Evolutionary conservation across 2,113 vertebrate genomes (phyloP), one percentile per base, ranked within the genome.

Genomic region (Diglossa brunneiventris): DNA sequence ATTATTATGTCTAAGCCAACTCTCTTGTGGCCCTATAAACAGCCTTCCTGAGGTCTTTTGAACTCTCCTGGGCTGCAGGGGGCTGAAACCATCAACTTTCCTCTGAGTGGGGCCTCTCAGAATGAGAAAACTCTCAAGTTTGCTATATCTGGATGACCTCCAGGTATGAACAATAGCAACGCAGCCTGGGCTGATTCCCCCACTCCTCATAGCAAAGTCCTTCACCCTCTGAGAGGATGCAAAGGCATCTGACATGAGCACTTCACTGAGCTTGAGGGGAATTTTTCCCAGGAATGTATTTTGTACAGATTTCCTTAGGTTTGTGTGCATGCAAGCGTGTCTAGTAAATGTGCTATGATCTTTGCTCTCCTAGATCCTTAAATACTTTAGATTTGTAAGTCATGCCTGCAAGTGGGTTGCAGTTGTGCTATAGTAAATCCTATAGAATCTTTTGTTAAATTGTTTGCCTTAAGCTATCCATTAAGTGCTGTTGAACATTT

Each of bases 121-220:
- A 41, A 76, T 0, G 1, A 62, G 47, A 35, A 41, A 89, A 76
- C 21, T 27, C 27, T 16, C 14, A 31, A 26, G 11, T 74, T 69
- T 62, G 7, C 14, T 62, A 1, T 31, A 9, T n/a, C 50, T 68
- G 24, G 41, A 55, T 0, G 0, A 13, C 5, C n/a, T 53, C 41
- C 9, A 10, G 7, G 28, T 31, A 53, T 21, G n/a, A 62, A 41
- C 9, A 4, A 13, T 0, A 52, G 13, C 0, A 0, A 27, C 0
- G 0, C 63, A 66, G 31, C 33, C 44, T 50, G 44, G 37, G 53
- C 20, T 62, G 53, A 39, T 39, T 46, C 28, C 16, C 24, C 21
- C 20, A 22, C 24, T 68, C 6, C 20, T 47, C 0, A 0, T 47
- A 70, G 14, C 0, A 1, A 62, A 55, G 12, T 39, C 24, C 41